Evolutionary conservation across 2,113 vertebrate species (phyloP).

Genomic region (Xerus inauris): DNA sequence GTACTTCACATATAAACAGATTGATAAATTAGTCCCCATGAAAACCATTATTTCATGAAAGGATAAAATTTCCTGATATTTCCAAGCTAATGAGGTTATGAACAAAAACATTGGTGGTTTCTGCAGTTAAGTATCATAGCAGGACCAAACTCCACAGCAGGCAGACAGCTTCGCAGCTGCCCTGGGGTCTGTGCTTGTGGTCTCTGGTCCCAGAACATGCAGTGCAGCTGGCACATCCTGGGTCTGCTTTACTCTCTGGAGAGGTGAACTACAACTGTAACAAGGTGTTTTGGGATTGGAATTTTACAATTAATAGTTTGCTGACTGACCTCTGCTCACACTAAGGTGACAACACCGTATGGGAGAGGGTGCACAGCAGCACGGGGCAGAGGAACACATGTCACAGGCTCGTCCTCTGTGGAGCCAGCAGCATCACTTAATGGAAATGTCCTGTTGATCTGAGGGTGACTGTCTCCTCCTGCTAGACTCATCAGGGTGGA

Average conservation of each 20-base stretch:
- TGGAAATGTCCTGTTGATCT: accelerated
- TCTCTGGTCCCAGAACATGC: not conserved
- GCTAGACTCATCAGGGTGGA: not conserved
- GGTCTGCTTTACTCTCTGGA: not conserved
- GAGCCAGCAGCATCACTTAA: accelerated
- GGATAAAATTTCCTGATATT: not conserved
- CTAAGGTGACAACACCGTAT: not conserved
- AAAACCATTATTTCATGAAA: not conserved
- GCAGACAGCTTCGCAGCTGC: too few relatives aligned
- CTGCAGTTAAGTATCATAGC: not conserved
- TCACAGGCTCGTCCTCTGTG: not conserved
- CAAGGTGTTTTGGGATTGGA: too few relatives aligned
- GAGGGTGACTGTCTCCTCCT: not conserved
- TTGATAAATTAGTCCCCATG: not conserved
- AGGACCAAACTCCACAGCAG: not conserved
- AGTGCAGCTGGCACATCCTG: not conserved
- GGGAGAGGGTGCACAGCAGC: not conserved
- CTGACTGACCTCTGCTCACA: not conserved
- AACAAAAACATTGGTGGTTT: not conserved
- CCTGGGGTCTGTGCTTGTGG: not conserved
- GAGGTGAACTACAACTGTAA: not conserved
- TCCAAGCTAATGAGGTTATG: not conserved
- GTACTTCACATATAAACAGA: not conserved
- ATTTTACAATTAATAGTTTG: not conserved
- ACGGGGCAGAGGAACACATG: too few relatives aligned